Evolutionary conservation across 2,888 invertebrate genomes (phyloP).

Genomic region (Tholera decimalis): DNA sequence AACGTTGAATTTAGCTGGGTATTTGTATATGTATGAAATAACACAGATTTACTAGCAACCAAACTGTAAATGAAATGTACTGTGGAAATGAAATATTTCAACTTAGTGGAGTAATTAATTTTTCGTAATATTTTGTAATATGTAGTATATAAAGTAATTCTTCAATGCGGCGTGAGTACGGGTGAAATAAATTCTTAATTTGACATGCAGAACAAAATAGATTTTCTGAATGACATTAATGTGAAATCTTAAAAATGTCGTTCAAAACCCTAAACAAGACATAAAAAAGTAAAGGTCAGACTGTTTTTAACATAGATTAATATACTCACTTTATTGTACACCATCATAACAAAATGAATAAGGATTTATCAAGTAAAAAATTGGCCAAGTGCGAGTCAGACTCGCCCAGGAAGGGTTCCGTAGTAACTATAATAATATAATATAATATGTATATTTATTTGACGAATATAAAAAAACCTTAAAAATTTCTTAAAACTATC

Average conservation of each 20-base stretch:
- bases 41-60: constrained; percentile 30
- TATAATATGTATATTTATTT: too few species aligned
- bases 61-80: constrained; percentile 31
- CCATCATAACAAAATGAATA: too few species aligned
- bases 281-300: too few species aligned
- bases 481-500: too few species aligned
- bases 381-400: too few species aligned
- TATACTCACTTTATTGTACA: too few species aligned
- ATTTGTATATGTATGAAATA: constrained; percentile 20
- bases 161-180: constrained; percentile 4
- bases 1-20: constrained; percentile 15
- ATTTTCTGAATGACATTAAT: constrained; percentile 5
- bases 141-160: constrained; percentile 32
- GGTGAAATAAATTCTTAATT: constrained; percentile 4
- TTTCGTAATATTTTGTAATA: constrained; percentile 46
- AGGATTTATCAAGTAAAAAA: too few species aligned
- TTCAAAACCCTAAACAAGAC: neutral
- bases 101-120: constrained; percentile 38
- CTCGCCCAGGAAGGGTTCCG: too few species aligned
- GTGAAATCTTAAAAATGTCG: neutral
- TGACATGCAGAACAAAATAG: neutral
- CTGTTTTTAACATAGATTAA: too few species aligned
- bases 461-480: too few species aligned
- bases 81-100: constrained; percentile 47
- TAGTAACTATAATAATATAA: too few species aligned